These are phyloP conservation scores for Coryphaenoides rupestris DNA, from an alignment of 2,113 vertebrate species.

Conservation along the genomic window DNA sequence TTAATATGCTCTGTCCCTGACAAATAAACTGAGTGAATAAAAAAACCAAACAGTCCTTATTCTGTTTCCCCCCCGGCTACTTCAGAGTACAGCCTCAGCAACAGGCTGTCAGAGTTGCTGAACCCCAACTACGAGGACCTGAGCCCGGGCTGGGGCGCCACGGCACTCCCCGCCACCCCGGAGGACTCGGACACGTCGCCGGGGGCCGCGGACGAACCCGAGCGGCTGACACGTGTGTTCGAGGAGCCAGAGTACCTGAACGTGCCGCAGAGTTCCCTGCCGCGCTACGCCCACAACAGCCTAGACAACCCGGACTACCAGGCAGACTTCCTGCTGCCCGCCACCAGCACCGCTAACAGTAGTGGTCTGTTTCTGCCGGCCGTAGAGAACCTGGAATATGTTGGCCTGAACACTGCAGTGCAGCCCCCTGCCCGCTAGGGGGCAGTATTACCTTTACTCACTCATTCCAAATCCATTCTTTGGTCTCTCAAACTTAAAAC, in stretches of 20 bases:
- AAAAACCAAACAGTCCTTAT: no score
- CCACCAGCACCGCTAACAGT: conserved; percentile 60
- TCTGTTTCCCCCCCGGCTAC: conserved; percentile 25
- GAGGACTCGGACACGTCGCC: conserved; percentile 18
- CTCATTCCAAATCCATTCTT: neutral
- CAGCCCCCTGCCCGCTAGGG: neutral
- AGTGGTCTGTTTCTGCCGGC: conserved; percentile 73
- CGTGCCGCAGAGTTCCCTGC: conserved; percentile 51
- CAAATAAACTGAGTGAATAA: no score
- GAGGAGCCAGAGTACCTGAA: conserved; percentile 84
- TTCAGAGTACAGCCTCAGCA: conserved; percentile 76
- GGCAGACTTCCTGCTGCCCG: conserved; percentile 77
- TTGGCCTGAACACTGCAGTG: conserved; percentile 55
- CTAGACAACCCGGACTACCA: conserved; percentile 90
- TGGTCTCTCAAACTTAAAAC: neutral
- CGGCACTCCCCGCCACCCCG: conserved; percentile 41
- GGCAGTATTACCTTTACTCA: neutral
- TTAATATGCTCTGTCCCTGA: no score
- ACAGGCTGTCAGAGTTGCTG: conserved; percentile 65
- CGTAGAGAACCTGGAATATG: conserved; percentile 82
- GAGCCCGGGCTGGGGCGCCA: conserved; percentile 14
- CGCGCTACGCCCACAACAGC: conserved; percentile 57
- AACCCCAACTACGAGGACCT: conserved; percentile 85
- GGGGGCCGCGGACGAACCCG: conserved; percentile 21
- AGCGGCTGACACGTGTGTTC: conserved; percentile 58